A percentile compares a stretch with the other conserved stretches of the same genome.
These are phyloP conservation scores for Pterocles gutturalis DNA, from an alignment of 2,113 vertebrate genomes.

Conservation along the genomic window DNA sequence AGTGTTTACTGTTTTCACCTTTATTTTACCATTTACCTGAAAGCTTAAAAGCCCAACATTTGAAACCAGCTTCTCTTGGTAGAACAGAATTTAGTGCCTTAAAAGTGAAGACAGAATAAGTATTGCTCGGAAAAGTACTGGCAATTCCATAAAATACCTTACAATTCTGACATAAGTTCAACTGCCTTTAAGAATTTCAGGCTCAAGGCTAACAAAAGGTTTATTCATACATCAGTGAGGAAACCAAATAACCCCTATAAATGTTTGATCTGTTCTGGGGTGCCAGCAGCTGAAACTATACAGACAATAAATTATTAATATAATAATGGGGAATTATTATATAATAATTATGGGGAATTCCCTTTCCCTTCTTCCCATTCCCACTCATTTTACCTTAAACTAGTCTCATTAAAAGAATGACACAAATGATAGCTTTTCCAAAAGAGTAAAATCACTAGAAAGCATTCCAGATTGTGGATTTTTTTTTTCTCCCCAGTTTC, in stretches of 20 bases:
- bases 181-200: neutral
- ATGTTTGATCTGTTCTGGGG: neutral
- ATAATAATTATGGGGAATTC: neutral
- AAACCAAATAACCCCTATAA: neutral
- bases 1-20: neutral
- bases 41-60: neutral
- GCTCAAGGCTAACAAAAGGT: neutral
- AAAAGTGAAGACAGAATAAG: neutral
- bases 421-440: neutral
- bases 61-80: neutral
- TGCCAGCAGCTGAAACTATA: neutral
- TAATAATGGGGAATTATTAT: too few species aligned
- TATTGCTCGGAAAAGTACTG: neutral
- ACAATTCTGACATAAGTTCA: neutral
- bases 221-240: neutral
- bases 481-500: neutral
- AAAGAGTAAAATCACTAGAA: neutral
- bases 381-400: neutral
- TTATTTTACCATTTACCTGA: neutral
- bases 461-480: neutral
- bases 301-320: neutral
- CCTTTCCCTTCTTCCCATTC: neutral
- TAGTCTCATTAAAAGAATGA: neutral
- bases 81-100: neutral
- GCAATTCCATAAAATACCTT: neutral